A percentile compares a stretch with the other conserved stretches of the same genome.
These are phyloP conservation scores for Brachionus koreanus DNA, from an alignment of 1,140 invertebrate species.

Conservation along the genomic window DNA sequence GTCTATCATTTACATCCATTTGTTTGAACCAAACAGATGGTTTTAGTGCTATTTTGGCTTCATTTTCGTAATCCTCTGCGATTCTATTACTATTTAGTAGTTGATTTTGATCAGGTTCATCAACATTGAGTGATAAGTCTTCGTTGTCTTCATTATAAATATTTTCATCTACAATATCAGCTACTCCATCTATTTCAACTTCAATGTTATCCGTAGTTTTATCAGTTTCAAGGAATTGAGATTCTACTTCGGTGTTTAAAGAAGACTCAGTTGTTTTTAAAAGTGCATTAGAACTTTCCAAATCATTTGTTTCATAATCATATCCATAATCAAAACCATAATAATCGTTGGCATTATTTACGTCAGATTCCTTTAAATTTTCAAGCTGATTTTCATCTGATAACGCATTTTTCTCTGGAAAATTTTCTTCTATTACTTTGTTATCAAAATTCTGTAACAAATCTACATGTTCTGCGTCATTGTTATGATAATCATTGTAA, in stretches of 20 bases:
- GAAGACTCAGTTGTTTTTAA: not conserved
- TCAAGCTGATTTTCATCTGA: not conserved
- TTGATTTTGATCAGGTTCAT: not conserved
- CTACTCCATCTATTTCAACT: not conserved
- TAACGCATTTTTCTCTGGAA: not conserved
- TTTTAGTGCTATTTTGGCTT: not conserved
- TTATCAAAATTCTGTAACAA: not conserved
- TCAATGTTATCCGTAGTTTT: not conserved
- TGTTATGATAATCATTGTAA: not conserved
- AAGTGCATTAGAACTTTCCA: not conserved
- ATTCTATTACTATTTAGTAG: not conserved
- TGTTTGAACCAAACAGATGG: conserved; percentile 28
- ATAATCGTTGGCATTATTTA: not conserved
- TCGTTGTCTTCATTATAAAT: not conserved
- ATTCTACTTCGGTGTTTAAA: not conserved
- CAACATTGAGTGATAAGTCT: not conserved
- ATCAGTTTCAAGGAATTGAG: not conserved
- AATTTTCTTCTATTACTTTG: not conserved
- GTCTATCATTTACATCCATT: not conserved
- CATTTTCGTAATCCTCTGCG: not conserved
- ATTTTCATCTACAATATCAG: not conserved
- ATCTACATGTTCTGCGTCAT: not conserved
- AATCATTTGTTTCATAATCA: not conserved
- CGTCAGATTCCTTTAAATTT: not conserved
- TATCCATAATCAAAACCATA: not conserved